phyloP scores from a whole-genome alignment of 2,113 vertebrate genomes.

The Tachysurus vachellii region DNA sequence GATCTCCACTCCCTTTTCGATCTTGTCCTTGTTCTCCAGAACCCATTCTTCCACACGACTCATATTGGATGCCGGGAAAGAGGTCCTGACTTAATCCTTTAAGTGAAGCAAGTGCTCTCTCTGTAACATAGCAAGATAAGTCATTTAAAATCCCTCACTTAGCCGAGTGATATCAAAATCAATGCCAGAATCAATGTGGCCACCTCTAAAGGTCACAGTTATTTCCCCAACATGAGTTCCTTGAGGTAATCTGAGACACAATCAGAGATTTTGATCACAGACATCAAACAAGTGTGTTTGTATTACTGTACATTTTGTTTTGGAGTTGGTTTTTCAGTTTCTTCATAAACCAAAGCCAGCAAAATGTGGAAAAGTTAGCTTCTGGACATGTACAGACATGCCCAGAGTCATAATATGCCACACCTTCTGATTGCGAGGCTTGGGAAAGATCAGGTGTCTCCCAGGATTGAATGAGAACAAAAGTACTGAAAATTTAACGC shows the following conservation, averaged over 20 bases:
- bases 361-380: slow-evolving; percentile 55
- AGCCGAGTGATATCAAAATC: slow-evolving; percentile 54
- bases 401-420: slow-evolving; percentile 62
- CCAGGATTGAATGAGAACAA: slow-evolving; percentile 45
- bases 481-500: slow-evolving; percentile 47
- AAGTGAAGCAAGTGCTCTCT: slow-evolving; percentile 44
- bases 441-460: slow-evolving; percentile 55
- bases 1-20: slow-evolving; percentile 78
- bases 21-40: slow-evolving; percentile 73
- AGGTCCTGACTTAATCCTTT: slow-evolving; percentile 52
- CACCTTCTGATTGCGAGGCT: slow-evolving; percentile 61
- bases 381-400: slow-evolving; percentile 66
- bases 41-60: slow-evolving; percentile 75
- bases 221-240: slow-evolving; percentile 50
- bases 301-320: slow-evolving; percentile 8
- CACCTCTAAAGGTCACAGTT: slow-evolving; percentile 50
- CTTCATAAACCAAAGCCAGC: slow-evolving; percentile 53
- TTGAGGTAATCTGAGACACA: slow-evolving; percentile 44
- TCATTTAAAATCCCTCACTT: slow-evolving; percentile 41
- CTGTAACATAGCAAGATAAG: slow-evolving; percentile 68
- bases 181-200: slow-evolving; percentile 51
- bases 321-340: slow-evolving; percentile 41
- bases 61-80: slow-evolving; percentile 65
- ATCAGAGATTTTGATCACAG: slow-evolving; percentile 36
- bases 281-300: neutral